These are phyloP conservation scores for Drosophila kanapiae DNA, from an alignment of 1,140 invertebrate genomes.

Conservation along the genomic window DNA sequence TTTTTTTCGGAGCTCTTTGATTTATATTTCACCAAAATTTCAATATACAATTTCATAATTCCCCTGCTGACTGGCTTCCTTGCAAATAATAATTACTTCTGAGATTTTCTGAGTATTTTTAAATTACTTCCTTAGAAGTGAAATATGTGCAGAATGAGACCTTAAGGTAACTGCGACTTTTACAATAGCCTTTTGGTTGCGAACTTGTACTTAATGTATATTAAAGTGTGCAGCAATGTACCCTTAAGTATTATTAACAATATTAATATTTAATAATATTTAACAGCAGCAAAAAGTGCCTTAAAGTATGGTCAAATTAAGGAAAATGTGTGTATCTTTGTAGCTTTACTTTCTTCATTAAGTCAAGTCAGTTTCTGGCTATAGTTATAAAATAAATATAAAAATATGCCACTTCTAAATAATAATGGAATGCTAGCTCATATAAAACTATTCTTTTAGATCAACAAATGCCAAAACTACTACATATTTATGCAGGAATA, in stretches of 20 bases:
- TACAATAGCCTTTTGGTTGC: too few relatives aligned
- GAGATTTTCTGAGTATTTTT: neutral
- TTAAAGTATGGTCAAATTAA: neutral
- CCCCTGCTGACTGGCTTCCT: neutral
- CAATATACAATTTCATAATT: conserved; percentile 6
- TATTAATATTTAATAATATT: too few relatives aligned
- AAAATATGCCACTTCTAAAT: too few relatives aligned
- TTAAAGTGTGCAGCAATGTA: too few relatives aligned
- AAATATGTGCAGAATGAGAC: neutral
- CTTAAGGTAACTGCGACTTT: neutral
- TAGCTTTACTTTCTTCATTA: neutral
- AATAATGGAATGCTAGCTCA: too few relatives aligned
- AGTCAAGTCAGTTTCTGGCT: neutral
- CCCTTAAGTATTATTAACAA: too few relatives aligned
- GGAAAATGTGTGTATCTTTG: neutral
- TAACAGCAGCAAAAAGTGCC: neutral
- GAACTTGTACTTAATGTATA: too few relatives aligned
- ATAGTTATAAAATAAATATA: too few relatives aligned
- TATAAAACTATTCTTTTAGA: too few relatives aligned
- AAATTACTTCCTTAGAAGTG: neutral
- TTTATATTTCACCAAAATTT: conserved; percentile 22
- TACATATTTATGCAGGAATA: neutral
- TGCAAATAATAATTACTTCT: too few relatives aligned
- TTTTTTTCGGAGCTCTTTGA: conserved; percentile 7
- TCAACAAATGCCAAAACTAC: too few relatives aligned